phyloP scores from a whole-genome alignment of 2,797 vertebrate genomes.

The Ambastaia sidthimunki region DNA sequence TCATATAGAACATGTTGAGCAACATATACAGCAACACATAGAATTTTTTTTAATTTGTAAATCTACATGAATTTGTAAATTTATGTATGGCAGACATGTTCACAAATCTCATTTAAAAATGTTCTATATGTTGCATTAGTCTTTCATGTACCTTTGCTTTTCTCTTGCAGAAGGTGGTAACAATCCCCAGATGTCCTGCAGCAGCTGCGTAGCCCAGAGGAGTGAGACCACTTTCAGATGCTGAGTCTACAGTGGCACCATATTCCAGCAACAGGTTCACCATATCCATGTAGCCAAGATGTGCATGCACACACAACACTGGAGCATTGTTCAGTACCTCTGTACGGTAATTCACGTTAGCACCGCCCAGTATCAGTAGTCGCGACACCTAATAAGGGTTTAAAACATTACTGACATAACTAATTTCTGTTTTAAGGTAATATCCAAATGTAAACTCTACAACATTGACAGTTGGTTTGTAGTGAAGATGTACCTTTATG shows the following conservation, averaged over 20 bases:
- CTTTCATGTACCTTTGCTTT: constrained; percentile 84
- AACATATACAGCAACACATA: no score
- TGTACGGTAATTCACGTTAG: constrained; percentile 94
- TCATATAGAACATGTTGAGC: no score
- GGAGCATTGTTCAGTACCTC: constrained; percentile 97
- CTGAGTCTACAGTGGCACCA: constrained; percentile 87
- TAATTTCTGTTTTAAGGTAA: no score
- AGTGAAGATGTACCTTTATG: constrained; percentile 86
- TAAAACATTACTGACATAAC: neutral
- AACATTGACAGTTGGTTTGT: neutral
- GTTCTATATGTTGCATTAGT: no score
- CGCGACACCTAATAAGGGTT: constrained; percentile 96
- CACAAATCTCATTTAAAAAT: no score
- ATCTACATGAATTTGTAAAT: no score
- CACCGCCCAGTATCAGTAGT: constrained; percentile 91
- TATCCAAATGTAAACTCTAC: neutral
- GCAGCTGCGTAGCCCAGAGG: constrained; percentile 92
- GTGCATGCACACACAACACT: constrained; percentile 91
- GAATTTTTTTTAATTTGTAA: no score
- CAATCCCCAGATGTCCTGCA: constrained; percentile 89
- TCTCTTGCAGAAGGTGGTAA: constrained; percentile 88
- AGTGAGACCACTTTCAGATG: constrained; percentile 93
- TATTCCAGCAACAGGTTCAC: constrained; percentile 93
- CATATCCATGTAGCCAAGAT: constrained; percentile 96
- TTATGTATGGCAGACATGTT: no score